phyloP scores from a whole-genome alignment of 1,140 invertebrate genomes.

The Drosophila busckii region DNA sequence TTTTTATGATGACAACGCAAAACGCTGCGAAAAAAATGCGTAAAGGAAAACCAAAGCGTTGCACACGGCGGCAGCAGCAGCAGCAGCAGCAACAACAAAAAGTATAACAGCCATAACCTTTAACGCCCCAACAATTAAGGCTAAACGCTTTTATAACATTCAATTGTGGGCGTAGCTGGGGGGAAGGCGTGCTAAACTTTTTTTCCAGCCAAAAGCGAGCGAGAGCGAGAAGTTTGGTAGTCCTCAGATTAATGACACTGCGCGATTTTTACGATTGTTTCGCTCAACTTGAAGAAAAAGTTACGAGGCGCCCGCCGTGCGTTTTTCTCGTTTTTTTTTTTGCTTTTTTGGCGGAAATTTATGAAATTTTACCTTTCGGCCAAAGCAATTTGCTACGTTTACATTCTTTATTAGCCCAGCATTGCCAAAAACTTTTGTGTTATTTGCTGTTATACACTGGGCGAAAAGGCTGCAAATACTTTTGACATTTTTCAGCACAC shows the following conservation, averaged over 20 bases:
- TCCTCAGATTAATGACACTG: slow-evolving; percentile 53
- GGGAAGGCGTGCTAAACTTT: no score
- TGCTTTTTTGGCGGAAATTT: slow-evolving; percentile 48
- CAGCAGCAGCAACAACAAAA: slow-evolving; percentile 19
- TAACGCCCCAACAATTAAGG: slow-evolving; percentile 53
- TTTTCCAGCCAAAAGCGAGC: no score
- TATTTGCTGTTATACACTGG: background rate
- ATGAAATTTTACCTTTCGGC: slow-evolving; percentile 71
- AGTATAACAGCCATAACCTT: slow-evolving; percentile 42
- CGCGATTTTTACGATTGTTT: slow-evolving; percentile 57
- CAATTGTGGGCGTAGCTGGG: slow-evolving; percentile 22
- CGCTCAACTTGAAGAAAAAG: slow-evolving; percentile 40
- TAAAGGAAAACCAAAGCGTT: slow-evolving; percentile 48
- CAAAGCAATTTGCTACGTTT: slow-evolving; percentile 75
- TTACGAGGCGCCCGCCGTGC: slow-evolving; percentile 21
- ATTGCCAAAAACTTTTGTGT: slow-evolving; percentile 22
- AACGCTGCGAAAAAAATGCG: slow-evolving; percentile 41
- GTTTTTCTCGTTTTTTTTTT: slow-evolving; percentile 26
- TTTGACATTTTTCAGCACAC: no score
- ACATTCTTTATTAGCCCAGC: slow-evolving; percentile 68
- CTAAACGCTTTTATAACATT: slow-evolving; percentile 54
- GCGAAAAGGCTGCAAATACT: no score
- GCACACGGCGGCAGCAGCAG: slow-evolving; percentile 20
- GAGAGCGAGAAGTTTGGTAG: slow-evolving; percentile 2
- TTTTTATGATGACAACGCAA: slow-evolving; percentile 45